Evolutionary conservation across 1,140 invertebrate species (phyloP).

Genomic region (Mactra quadrangularis): DNA sequence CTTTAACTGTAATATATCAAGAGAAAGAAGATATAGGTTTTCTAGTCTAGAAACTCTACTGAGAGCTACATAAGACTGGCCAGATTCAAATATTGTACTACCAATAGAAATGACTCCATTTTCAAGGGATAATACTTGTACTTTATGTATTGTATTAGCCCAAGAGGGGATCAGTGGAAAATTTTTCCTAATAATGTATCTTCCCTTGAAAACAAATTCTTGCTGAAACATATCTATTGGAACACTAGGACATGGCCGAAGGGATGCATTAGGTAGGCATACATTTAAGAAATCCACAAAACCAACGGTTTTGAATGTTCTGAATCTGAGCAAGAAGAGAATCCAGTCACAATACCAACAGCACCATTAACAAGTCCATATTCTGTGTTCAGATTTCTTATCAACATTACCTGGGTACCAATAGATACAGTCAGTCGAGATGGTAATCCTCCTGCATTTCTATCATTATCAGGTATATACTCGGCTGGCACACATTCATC

Average conservation of each 20-base stretch:
- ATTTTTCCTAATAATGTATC: slow-evolving; percentile 40
- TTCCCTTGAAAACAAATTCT: slow-evolving; percentile 35
- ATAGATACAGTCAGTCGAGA: slow-evolving; percentile 2
- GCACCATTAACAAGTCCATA: slow-evolving; percentile 41
- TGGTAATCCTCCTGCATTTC: slow-evolving; percentile 53
- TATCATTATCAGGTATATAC: slow-evolving; percentile 31
- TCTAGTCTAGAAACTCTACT: slow-evolving; percentile 39
- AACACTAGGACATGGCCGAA: too few relatives aligned
- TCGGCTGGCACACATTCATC: slow-evolving; percentile 6
- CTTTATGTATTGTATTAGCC: slow-evolving; percentile 55
- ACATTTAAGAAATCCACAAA: too few relatives aligned
- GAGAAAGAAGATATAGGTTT: slow-evolving; percentile 9
- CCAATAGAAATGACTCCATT: slow-evolving; percentile 15
- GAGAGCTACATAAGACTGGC: slow-evolving; percentile 53
- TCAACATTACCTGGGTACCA: slow-evolving; percentile 29
- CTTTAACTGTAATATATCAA: not conserved
- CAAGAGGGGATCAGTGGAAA: slow-evolving; percentile 51
- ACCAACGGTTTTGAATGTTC: not conserved
- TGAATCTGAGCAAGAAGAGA: not conserved
- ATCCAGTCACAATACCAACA: not conserved
- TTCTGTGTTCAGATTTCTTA: slow-evolving; percentile 7
- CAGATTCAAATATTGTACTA: slow-evolving; percentile 25
- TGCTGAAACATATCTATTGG: slow-evolving; percentile 26
- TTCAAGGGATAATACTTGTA: slow-evolving; percentile 49
- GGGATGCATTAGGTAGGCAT: too few relatives aligned